Evolutionary conservation across 23 tunicate species (phyloP), one percentile per base, ranked within the genome.

Genomic region (Corella eumyota): DNA sequence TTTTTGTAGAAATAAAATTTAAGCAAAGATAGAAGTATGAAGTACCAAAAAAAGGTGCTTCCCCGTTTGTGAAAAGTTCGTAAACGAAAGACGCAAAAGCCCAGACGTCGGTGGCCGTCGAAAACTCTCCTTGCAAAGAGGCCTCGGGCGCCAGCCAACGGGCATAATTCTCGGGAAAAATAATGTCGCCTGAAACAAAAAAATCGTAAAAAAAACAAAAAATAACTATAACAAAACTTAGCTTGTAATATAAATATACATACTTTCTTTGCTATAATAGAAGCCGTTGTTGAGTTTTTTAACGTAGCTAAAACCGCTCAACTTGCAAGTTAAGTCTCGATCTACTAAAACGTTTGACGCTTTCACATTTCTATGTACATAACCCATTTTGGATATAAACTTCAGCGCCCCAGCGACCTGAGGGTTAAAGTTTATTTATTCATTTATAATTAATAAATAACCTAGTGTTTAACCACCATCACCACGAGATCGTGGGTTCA

Each of bases 91-190:
- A 15, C 3, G 60, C 87, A 36, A 52, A 70, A 4, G 87, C 45
- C 87, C 87, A 79, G 30, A 46, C 66, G 48, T 79, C 87, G 3
- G 87, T 70, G 15, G 87, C 71, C 17, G 64, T 54, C 0, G 87
- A 79, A 63, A 61, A 79, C 56, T 67, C 32, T 32, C 67, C 66
- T 6, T 63, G 58, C 45, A 29, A 28, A 1, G 72, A 66, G 19
- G 65, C 72, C 34, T 79, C 87, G 4, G 57, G 34, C 48, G 87
- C 68, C 77, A 79, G 70, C 87, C 87, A 79, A 2, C 87, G 77
- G 32, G n/a, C n/a, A n/a, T n/a, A n/a, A n/a, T 38, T 24, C 34
- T 22, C 45, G 3, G 27, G n/a, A n/a, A n/a, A n/a, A n/a, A n/a
- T n/a, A n/a, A n/a, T n/a, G n/a, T n/a, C n/a, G n/a, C n/a, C n/a